These are phyloP conservation scores for Goniozus legneri DNA, from an alignment of 1,140 invertebrate genomes.

Conservation along the genomic window DNA sequence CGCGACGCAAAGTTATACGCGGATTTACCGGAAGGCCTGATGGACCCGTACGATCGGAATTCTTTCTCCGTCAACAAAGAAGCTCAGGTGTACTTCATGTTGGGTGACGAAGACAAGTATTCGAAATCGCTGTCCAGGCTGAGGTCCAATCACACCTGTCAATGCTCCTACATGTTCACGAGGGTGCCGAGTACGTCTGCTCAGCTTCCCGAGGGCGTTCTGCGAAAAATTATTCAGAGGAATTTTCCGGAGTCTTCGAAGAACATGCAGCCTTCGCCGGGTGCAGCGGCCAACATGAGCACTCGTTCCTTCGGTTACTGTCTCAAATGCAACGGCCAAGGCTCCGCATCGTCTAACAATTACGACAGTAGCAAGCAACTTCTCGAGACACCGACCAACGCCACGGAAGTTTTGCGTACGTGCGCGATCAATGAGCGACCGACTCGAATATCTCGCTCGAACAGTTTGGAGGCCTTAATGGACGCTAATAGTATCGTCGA, in stretches of 20 bases:
- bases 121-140: constrained; percentile 29
- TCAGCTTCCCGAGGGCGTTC: constrained; percentile 38
- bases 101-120: constrained; percentile 71
- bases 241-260: constrained; percentile 48
- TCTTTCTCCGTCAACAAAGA: constrained; percentile 3
- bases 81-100: constrained; percentile 66
- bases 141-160: constrained; percentile 27
- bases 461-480: constrained; percentile 42
- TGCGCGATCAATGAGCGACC: constrained; percentile 29
- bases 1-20: too few species aligned
- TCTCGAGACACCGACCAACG: constrained; percentile 45
- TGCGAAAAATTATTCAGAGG: constrained; percentile 44
- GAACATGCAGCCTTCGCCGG: constrained; percentile 31
- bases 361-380: constrained; percentile 32
- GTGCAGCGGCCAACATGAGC: constrained; percentile 12
- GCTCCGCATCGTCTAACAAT: constrained; percentile 20
- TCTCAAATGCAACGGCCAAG: constrained; percentile 28
- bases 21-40: too few species aligned
- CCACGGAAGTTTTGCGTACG: constrained; percentile 41
- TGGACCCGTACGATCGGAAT: too few species aligned
- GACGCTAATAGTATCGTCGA: constrained; percentile 57
- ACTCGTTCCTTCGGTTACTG: constrained; percentile 26
- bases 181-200: constrained; percentile 42
- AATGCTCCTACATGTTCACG: constrained; percentile 39
- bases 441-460: constrained; percentile 23